Percentiles rank a stretch among this genome's conserved stretches.
phyloP scores from a whole-genome alignment of 2,113 vertebrate species.

The Hirundichthys speculiger region DNA sequence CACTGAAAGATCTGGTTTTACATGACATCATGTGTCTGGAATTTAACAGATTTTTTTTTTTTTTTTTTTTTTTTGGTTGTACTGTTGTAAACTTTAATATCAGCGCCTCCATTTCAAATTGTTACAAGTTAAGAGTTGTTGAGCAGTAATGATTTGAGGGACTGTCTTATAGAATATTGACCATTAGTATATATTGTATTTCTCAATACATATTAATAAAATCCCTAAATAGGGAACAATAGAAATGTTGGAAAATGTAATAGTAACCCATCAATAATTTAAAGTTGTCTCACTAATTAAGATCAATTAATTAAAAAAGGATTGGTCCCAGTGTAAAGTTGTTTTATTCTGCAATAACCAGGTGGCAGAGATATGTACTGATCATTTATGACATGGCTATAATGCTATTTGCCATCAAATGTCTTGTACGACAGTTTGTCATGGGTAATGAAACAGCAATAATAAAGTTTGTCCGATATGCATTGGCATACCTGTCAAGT shows the following conservation, averaged over 20 bases:
- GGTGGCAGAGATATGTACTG: not conserved
- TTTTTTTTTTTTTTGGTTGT: no score
- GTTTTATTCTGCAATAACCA: conserved; percentile 15
- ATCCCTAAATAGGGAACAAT: not conserved
- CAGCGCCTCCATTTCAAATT: no score
- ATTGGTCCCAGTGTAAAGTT: not conserved
- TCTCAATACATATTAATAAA: not conserved
- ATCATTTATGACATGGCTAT: not conserved
- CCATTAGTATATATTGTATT: conserved; percentile 1
- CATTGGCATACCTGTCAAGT: no score
- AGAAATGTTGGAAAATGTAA: no score
- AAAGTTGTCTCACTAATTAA: not conserved
- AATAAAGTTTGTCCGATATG: not conserved
- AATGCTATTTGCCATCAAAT: conserved; percentile 46
- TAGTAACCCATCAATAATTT: no score
- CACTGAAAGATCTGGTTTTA: no score
- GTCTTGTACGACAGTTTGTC: conserved; percentile 33
- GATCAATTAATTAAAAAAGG: no score
- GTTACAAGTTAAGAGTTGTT: no score
- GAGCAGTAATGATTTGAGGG: no score
- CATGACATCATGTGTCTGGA: no score
- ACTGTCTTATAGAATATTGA: not conserved
- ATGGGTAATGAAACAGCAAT: conserved; percentile 20
- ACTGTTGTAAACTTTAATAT: no score
- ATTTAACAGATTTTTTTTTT: no score